phyloP scores from a whole-genome alignment of 2,888 invertebrate genomes.

The Oscheius onirici region DNA sequence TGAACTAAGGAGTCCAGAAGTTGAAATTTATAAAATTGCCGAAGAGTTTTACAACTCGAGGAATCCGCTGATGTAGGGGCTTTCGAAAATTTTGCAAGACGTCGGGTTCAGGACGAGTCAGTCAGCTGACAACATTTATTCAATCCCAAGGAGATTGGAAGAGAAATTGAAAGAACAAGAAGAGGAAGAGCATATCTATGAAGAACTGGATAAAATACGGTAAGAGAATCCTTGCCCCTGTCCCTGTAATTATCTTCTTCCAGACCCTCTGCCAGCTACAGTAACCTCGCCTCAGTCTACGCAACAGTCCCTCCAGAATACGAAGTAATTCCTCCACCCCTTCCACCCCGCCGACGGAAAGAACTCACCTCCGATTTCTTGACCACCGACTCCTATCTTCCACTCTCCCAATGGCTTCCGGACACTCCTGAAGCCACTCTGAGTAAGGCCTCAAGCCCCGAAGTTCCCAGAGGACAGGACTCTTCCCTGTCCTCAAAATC shows the following conservation, averaged over 20 bases:
- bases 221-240: background rate
- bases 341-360: slow-evolving; percentile 7
- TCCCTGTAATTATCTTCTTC: background rate
- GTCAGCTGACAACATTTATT: slow-evolving; percentile 17
- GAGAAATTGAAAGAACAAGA: background rate
- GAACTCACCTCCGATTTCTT: slow-evolving; percentile 5
- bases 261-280: slow-evolving; percentile 9
- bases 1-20: background rate
- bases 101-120: background rate
- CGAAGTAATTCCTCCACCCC: slow-evolving; percentile 6
- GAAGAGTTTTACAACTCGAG: slow-evolving; percentile 18
- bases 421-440: slow-evolving; percentile 5
- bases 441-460: background rate
- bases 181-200: slow-evolving; percentile 32
- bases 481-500: background rate
- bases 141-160: background rate
- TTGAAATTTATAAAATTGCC: slow-evolving; percentile 23
- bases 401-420: background rate
- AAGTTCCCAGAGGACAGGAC: background rate
- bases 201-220: slow-evolving; percentile 27
- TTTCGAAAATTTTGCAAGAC: background rate
- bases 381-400: background rate
- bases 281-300: slow-evolving; percentile 1
- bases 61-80: slow-evolving; percentile 8
- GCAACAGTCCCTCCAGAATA: slow-evolving; percentile 12